Percentiles rank a stretch among this genome's conserved stretches.
These are phyloP conservation scores for Hippocampus barbouri DNA, from an alignment of 2,113 vertebrate genomes.

Conservation along the genomic window DNA sequence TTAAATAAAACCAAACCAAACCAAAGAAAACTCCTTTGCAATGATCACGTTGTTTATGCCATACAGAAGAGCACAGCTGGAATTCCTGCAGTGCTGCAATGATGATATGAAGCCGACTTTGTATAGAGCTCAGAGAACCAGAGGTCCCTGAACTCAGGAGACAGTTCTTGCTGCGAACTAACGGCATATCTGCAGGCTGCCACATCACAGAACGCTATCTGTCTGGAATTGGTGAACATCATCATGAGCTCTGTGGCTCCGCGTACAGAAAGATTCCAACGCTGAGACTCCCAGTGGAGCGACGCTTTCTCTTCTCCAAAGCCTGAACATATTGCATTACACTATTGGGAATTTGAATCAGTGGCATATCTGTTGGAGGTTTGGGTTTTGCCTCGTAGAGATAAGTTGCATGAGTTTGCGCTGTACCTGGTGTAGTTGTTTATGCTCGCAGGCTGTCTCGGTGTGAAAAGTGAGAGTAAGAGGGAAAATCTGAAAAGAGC, in stretches of 20 bases:
- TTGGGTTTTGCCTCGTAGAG: slow-evolving; percentile 47
- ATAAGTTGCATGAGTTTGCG: slow-evolving; percentile 40
- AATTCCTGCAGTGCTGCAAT: slow-evolving; percentile 31
- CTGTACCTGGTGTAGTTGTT: slow-evolving; percentile 21
- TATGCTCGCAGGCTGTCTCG: slow-evolving; percentile 21
- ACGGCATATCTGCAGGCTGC: slow-evolving; percentile 64
- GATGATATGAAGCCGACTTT: slow-evolving; percentile 46
- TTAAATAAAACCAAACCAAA: background rate
- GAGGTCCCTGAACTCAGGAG: slow-evolving; percentile 61
- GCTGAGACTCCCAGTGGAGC: slow-evolving; percentile 51
- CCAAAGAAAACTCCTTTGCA: background rate
- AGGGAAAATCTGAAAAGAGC: slow-evolving; percentile 27
- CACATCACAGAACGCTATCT: slow-evolving; percentile 55
- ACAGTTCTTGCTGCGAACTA: slow-evolving; percentile 54
- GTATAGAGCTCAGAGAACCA: slow-evolving; percentile 45
- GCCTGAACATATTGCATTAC: slow-evolving; percentile 58
- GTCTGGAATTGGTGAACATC: slow-evolving; percentile 55
- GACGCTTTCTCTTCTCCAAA: slow-evolving; percentile 55
- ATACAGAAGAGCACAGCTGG: slow-evolving; percentile 14
- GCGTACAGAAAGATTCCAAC: slow-evolving; percentile 59
- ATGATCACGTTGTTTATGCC: slow-evolving; percentile 9
- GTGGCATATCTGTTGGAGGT: slow-evolving; percentile 42
- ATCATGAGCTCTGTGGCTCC: slow-evolving; percentile 58
- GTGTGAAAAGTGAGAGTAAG: slow-evolving; percentile 2
- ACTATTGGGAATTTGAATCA: slow-evolving; percentile 49